phyloP scores from a whole-genome alignment of 1,140 invertebrate genomes.

The Euwallacea fornicatus region DNA sequence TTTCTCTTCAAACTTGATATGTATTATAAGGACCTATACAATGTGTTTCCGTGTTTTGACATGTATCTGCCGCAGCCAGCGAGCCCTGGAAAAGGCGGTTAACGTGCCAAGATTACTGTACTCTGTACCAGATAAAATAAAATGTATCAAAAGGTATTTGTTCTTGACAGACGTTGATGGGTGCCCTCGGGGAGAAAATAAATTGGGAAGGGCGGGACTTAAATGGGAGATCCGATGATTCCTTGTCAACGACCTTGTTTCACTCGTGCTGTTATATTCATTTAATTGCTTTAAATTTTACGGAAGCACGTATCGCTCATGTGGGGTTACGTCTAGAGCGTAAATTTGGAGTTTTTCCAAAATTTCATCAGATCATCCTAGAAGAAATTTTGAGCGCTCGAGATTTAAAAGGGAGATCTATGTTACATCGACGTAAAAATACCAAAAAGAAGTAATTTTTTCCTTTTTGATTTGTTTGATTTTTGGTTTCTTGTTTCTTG shows the following conservation, averaged over 20 bases:
- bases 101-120: slow-evolving; percentile 31
- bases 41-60: slow-evolving; percentile 19
- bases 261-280: neutral
- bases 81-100: neutral
- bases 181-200: slow-evolving; percentile 17
- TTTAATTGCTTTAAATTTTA: neutral
- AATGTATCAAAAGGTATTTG: slow-evolving; percentile 32
- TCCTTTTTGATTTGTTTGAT: no score
- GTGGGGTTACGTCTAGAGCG: no score
- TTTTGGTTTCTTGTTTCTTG: no score
- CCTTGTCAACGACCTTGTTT: slow-evolving; percentile 1
- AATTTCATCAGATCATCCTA: no score
- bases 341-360: no score
- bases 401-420: no score
- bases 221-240: neutral
- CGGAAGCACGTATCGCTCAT: no score
- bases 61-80: slow-evolving; percentile 14
- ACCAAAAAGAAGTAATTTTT: no score
- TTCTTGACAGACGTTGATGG: slow-evolving; percentile 30
- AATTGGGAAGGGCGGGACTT: slow-evolving; percentile 7
- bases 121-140: slow-evolving; percentile 21
- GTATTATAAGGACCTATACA: neutral
- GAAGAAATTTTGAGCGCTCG: no score
- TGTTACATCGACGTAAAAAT: no score
- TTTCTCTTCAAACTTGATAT: no score